Base-by-base conservation (phyloP, 2,797 vertebrate species). In the Esox lucius region DNA sequence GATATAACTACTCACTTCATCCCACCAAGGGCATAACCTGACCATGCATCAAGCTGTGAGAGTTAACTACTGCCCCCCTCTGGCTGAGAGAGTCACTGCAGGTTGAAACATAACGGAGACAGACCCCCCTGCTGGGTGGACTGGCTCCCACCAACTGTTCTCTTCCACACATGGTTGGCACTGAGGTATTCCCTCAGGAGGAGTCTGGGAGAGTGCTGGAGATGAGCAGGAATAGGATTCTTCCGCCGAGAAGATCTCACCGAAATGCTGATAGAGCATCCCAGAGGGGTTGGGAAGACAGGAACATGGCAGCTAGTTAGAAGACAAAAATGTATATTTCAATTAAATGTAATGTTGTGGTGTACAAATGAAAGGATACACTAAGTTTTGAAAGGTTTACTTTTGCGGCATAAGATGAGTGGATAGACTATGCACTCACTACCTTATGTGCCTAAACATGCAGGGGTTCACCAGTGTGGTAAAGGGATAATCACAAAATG, bases 1-100 rank as follows among this genome's bases (percentile, higher is more conserved):
- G 19, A 16, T 53, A 53, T 1, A 53, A 53, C 53, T 56, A 19
- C 2, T 53, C n/a, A 19, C 53, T 56, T 56, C 53, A 7, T 56
- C 7, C 53, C 19, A n/a, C 53, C 53, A 56, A 56, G 19, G 53
- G 19, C 53, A 56, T 61, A 61, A 61, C 56, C 22, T 46, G 11
- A 26, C 56, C 11, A 13, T 24, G 56, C 22, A 61, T 24, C 70
- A 77, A 80, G 74, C 73, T 74, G 28, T 65, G 26, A 31, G 26
- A 31, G 26, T 35, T 33, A 26, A 24, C 39, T 19, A 35, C 80
- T 86, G 88, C 88, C 85, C 78, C 84, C 86, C 5, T 72, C 71
- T 87, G 90, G 89, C 48, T 2, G 33, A 84, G 16, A 13, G 12
- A 61, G 42, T 82, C 69, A 71, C n/a, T 87, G 81, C 86, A 80